These are phyloP conservation scores for Chloebia gouldiae DNA, from an alignment of 2,113 vertebrate species.

Conservation along the genomic window DNA sequence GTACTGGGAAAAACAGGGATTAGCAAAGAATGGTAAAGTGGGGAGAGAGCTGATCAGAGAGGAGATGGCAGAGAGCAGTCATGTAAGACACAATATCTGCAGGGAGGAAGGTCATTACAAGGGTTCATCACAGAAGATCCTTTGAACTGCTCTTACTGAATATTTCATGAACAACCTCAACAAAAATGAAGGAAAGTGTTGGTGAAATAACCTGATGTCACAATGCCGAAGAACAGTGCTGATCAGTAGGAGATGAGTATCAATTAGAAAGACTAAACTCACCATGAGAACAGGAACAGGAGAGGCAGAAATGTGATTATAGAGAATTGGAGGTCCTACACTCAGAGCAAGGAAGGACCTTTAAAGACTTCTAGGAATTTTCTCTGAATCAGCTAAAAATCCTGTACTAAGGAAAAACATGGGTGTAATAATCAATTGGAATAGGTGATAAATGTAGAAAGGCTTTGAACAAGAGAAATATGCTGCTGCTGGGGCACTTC, in stretches of 20 bases:
- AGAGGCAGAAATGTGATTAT: background rate
- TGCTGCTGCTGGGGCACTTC: background rate
- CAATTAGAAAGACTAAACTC: background rate
- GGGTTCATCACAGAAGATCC: background rate
- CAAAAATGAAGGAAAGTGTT: background rate
- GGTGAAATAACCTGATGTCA: background rate
- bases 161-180: background rate
- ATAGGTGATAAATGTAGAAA: background rate
- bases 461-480: background rate
- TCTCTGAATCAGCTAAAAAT: background rate
- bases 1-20: background rate
- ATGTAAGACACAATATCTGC: background rate
- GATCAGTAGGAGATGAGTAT: background rate
- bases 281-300: background rate
- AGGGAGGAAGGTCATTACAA: background rate
- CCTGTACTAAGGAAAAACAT: background rate
- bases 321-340: background rate
- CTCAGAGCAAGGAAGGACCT: background rate
- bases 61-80: background rate
- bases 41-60: background rate
- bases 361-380: background rate
- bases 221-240: background rate
- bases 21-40: background rate
- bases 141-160: background rate
- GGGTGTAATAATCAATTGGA: background rate